phyloP scores from a whole-genome alignment of 2,888 invertebrate genomes.

The Polydrusus tereticollis region DNA sequence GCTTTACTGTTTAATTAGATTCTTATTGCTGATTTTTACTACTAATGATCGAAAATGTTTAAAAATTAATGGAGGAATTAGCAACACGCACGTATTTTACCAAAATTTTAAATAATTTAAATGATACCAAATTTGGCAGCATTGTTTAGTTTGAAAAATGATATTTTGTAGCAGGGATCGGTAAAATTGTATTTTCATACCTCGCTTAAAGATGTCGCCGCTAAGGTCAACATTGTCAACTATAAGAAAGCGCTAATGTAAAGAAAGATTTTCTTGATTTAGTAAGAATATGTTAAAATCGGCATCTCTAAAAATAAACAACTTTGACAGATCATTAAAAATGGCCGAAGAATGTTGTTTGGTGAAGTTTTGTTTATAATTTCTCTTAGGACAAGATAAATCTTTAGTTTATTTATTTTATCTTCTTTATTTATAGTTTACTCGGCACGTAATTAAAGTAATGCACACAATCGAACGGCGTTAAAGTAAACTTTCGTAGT shows the following conservation, averaged over 20 bases:
- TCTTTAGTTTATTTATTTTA: conserved; percentile 29
- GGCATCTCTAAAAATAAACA: conserved; percentile 15
- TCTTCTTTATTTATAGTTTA: conserved; percentile 35
- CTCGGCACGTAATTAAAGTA: conserved; percentile 36
- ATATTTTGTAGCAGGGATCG: not conserved
- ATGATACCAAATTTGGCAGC: conserved; percentile 32
- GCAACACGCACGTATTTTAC: not conserved
- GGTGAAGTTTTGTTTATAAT: conserved; percentile 37
- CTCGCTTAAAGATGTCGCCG: not conserved
- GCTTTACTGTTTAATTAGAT: not conserved
- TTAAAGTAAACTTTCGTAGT: conserved; percentile 22
- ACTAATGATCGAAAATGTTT: not conserved
- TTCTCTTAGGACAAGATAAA: conserved; percentile 32
- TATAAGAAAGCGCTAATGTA: not conserved
- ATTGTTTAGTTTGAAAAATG: conserved; percentile 25
- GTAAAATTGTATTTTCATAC: not conserved
- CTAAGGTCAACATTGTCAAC: too few relatives aligned
- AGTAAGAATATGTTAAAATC: not conserved
- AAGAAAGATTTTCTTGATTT: not conserved
- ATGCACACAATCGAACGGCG: conserved; percentile 29
- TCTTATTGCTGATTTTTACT: not conserved
- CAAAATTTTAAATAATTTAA: not conserved
- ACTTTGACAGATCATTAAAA: conserved; percentile 14
- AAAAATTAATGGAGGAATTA: not conserved
- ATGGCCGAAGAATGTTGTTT: conserved; percentile 25